These are phyloP conservation scores for Drosophila takahashii DNA, from an alignment of 1,140 invertebrate genomes.

Conservation along the genomic window DNA sequence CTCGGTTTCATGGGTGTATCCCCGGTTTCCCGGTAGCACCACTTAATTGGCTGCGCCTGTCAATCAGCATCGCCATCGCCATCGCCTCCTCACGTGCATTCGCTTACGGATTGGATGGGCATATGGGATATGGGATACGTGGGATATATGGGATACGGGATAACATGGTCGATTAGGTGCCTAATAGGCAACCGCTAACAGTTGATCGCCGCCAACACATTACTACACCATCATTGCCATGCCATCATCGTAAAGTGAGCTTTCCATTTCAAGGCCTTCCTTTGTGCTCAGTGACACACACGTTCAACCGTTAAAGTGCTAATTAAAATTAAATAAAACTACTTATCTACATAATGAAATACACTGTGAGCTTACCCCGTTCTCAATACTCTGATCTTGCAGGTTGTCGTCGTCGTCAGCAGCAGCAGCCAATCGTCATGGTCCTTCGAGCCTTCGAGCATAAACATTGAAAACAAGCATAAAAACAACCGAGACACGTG, in stretches of 20 bases:
- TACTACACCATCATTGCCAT: background rate
- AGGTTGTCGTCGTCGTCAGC: constrained; percentile 11
- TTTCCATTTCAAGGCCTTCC: background rate
- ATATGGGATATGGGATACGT: background rate
- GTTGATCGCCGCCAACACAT: constrained; percentile 31
- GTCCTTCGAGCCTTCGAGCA: background rate
- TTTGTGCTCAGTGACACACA: background rate
- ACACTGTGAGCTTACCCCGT: background rate
- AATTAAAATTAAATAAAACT: constrained; percentile 8
- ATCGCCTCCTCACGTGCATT: constrained; percentile 1
- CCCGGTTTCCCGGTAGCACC: background rate
- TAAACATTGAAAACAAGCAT: background rate
- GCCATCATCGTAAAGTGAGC: background rate
- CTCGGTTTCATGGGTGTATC: background rate
- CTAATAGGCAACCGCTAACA: constrained; percentile 64
- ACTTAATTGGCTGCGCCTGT: constrained; percentile 59
- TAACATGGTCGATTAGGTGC: constrained; percentile 57
- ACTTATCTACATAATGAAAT: background rate
- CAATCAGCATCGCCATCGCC: constrained; percentile 37
- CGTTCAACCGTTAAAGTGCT: background rate
- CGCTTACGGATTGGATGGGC: background rate
- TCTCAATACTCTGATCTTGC: background rate
- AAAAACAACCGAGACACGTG: background rate
- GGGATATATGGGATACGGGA: background rate
- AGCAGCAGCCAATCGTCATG: background rate